These are phyloP conservation scores for Neria commutata DNA, from an alignment of 2,888 invertebrate genomes.

Conservation along the genomic window DNA sequence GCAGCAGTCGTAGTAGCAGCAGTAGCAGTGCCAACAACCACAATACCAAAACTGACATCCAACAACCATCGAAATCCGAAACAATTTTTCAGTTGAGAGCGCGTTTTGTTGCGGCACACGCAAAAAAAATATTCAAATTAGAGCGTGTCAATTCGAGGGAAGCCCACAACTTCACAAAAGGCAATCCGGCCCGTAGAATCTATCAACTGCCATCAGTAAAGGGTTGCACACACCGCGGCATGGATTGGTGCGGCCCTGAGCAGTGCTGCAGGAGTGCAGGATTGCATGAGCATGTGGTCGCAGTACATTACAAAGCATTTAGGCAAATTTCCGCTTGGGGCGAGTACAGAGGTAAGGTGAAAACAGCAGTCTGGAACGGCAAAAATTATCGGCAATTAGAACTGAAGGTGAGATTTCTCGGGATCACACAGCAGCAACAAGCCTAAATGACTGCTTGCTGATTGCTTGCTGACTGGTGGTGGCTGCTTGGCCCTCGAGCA, in stretches of 20 bases:
- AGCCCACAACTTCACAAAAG: too few relatives aligned
- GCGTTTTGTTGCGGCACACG: neutral
- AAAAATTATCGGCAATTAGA: neutral
- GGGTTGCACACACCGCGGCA: constrained; percentile 30
- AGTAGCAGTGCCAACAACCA: too few relatives aligned
- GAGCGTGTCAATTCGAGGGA: constrained; percentile 15
- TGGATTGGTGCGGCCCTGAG: constrained; percentile 28
- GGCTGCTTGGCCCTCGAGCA: too few relatives aligned
- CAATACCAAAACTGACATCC: too few relatives aligned
- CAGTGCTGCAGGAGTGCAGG: constrained; percentile 13
- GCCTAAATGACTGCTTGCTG: constrained; percentile 16
- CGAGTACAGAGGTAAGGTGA: constrained; percentile 37
- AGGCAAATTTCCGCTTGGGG: constrained; percentile 57
- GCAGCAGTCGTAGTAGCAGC: too few relatives aligned
- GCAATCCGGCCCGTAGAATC: too few relatives aligned
- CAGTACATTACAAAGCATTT: constrained; percentile 47
- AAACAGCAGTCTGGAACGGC: neutral
- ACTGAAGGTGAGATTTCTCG: too few relatives aligned
- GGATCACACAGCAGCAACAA: too few relatives aligned
- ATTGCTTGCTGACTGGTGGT: neutral
- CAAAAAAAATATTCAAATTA: constrained; percentile 38
- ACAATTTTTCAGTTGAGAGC: neutral
- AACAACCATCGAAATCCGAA: too few relatives aligned
- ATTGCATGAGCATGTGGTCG: constrained; percentile 29
- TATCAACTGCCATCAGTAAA: neutral